A percentile compares a stretch with the other conserved stretches of the same genome.
These are phyloP conservation scores for Crematogaster levior DNA, from an alignment of 2,888 invertebrate species.

Conservation along the genomic window DNA sequence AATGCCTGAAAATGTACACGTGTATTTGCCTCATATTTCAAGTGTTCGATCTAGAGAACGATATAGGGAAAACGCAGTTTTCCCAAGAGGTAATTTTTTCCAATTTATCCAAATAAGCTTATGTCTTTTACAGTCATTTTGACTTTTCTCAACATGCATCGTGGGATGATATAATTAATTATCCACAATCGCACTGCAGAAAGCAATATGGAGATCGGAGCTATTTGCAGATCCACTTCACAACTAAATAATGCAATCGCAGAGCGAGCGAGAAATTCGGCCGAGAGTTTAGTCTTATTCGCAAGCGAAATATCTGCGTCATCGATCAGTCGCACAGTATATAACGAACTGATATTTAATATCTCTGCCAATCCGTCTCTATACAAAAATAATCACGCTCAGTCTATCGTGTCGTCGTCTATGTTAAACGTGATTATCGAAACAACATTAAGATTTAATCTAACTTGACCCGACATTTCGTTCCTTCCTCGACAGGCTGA, in stretches of 20 bases:
- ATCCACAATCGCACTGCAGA: neutral
- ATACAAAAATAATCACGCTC: slow-evolving; percentile 34
- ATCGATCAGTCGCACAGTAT: slow-evolving; percentile 24
- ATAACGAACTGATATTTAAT: slow-evolving; percentile 16
- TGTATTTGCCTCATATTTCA: slow-evolving; percentile 4
- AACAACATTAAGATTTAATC: slow-evolving; percentile 55
- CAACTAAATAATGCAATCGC: slow-evolving; percentile 43
- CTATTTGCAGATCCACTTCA: slow-evolving; percentile 25
- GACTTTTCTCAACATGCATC: neutral
- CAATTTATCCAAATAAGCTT: neutral
- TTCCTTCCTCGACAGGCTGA: neutral
- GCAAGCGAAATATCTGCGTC: slow-evolving; percentile 10
- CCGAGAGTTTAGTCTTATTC: slow-evolving; percentile 21
- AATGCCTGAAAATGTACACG: neutral
- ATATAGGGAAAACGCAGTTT: neutral
- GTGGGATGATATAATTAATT: slow-evolving; percentile 12
- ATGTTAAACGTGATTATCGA: slow-evolving; percentile 57
- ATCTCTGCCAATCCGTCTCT: neutral
- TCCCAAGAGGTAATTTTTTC: neutral
- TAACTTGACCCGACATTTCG: neutral
- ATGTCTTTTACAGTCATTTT: neutral
- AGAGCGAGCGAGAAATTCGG: slow-evolving; percentile 15
- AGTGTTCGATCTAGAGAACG: neutral
- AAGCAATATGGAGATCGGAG: neutral
- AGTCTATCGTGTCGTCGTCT: slow-evolving; percentile 29